Conservation (phyloP, 1,140 invertebrate genomes). For the Campoletis sonorensis region DNA sequence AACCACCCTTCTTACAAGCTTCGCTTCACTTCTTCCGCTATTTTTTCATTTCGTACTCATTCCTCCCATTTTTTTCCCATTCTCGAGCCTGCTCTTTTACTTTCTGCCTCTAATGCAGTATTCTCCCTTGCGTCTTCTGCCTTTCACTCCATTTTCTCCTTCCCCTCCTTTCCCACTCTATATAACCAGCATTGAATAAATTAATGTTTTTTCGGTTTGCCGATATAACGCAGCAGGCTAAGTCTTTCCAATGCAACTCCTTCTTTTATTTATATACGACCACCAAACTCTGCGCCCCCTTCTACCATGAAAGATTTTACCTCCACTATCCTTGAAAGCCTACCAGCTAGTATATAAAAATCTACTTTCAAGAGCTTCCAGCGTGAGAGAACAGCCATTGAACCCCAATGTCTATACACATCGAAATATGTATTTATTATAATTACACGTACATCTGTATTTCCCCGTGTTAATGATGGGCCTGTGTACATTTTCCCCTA, state of each 20-base stretch:
- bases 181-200: constrained; percentile 67
- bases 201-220: constrained; percentile 71
- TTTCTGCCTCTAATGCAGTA: constrained; percentile 1
- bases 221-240: constrained; percentile 60
- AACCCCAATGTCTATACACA: not conserved
- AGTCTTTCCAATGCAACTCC: constrained; percentile 54
- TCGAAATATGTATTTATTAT: too few species aligned
- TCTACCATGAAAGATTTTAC: constrained; percentile 57
- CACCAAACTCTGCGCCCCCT: constrained; percentile 37
- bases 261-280: not conserved
- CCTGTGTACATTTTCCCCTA: not conserved
- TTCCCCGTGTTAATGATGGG: too few species aligned
- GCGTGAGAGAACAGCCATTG: not conserved
- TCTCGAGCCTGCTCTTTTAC: constrained; percentile 43
- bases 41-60: constrained; percentile 38
- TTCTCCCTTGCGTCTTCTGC: constrained; percentile 31
- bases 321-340: constrained; percentile 35
- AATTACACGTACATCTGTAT: too few species aligned
- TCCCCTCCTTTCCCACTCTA: constrained; percentile 54
- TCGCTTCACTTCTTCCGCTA: constrained; percentile 58
- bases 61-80: constrained; percentile 58
- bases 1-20: constrained; percentile 53
- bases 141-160: constrained; percentile 51
- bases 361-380: not conserved
- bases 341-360: not conserved